Percentiles rank a stretch among this genome's conserved stretches.
Conservation (phyloP, 2,888 invertebrate genomes). For the Caenorhabditis sp. region DNA sequence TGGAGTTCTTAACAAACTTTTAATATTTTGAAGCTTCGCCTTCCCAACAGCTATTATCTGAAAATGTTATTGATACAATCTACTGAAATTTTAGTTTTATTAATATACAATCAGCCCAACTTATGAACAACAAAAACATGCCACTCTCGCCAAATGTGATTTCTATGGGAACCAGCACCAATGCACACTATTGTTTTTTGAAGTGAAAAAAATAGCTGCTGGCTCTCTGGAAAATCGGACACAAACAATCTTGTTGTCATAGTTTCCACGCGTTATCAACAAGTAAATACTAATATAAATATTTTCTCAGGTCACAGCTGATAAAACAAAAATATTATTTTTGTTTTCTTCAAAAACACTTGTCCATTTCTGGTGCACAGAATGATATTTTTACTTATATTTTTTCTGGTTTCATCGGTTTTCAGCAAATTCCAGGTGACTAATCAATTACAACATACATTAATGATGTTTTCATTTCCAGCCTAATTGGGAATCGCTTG, state of each 20-base stretch:
- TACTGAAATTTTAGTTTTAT: too few relatives aligned
- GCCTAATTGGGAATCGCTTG: slow-evolving; percentile 72
- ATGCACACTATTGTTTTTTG: too few relatives aligned
- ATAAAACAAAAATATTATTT: not conserved
- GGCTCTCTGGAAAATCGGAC: not conserved
- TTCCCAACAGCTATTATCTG: too few relatives aligned
- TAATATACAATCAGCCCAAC: too few relatives aligned
- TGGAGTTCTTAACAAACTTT: too few relatives aligned
- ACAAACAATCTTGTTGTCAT: not conserved
- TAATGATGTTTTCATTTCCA: slow-evolving; percentile 40
- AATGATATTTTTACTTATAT: slow-evolving; percentile 9
- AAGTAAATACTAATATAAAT: not conserved
- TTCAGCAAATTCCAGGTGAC: slow-evolving; percentile 38
- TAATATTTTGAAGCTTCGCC: too few relatives aligned
- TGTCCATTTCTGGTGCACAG: not conserved
- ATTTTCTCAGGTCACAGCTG: not conserved
- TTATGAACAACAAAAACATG: too few relatives aligned
- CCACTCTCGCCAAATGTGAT: too few relatives aligned
- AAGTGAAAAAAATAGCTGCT: not conserved
- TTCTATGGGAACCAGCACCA: too few relatives aligned
- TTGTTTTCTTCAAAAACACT: not conserved
- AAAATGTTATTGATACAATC: too few relatives aligned
- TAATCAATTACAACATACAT: not conserved
- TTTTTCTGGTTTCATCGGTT: slow-evolving; percentile 2
- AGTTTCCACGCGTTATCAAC: not conserved